phyloP scores from a whole-genome alignment of 1,140 invertebrate genomes.

The Parasteatoda tepidariorum region DNA sequence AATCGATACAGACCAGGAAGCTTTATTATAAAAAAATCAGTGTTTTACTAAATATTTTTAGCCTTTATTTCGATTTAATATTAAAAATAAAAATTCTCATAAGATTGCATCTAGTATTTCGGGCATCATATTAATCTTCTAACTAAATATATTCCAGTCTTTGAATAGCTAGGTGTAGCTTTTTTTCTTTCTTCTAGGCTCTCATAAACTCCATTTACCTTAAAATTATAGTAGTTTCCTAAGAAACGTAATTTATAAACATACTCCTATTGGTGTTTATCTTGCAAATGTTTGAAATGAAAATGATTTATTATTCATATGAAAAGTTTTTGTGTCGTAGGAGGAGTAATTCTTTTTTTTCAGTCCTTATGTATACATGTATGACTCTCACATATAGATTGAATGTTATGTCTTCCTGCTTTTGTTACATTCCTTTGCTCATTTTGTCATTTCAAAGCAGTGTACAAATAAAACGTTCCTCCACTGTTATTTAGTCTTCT shows the following conservation, averaged over 20 bases:
- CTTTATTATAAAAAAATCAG: too few species aligned
- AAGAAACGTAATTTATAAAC: background rate
- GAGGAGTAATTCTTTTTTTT: background rate
- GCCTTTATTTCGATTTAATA: too few species aligned
- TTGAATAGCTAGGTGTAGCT: conserved; percentile 26
- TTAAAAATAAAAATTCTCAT: too few species aligned
- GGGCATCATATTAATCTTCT: conserved; percentile 12
- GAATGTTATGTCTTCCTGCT: conserved; percentile 58
- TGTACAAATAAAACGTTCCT: conserved; percentile 60
- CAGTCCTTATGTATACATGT: background rate
- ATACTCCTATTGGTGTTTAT: conserved; percentile 21
- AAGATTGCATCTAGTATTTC: conserved; percentile 13
- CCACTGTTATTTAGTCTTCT: conserved; percentile 33
- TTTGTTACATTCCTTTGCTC: conserved; percentile 51
- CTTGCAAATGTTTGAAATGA: conserved; percentile 4
- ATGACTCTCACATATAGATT: conserved; percentile 35
- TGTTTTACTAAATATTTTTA: too few species aligned
- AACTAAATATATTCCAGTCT: conserved; percentile 13
- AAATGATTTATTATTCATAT: conserved; percentile 7
- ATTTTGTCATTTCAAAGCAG: conserved; percentile 47
- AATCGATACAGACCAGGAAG: too few species aligned
- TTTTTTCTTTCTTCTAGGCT: background rate
- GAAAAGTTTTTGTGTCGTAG: conserved; percentile 31
- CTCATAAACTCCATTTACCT: background rate
- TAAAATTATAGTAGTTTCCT: conserved; percentile 23